Base-by-base conservation (phyloP, 2,797 vertebrate genomes). In the Pangasius djambal region DNA sequence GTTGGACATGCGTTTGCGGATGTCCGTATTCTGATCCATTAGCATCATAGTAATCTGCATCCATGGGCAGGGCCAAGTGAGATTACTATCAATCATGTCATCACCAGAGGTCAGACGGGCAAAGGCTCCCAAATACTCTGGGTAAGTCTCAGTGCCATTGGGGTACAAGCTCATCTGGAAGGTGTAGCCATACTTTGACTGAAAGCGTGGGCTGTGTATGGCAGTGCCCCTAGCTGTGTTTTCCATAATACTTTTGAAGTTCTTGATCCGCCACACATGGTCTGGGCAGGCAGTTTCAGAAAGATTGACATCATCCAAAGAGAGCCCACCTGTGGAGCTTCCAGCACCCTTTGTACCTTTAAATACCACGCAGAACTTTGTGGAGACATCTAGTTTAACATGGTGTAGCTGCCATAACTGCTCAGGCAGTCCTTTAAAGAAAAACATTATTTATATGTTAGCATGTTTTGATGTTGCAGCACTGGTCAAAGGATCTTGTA, bases 11-110 rank as follows among this genome's bases (percentile, higher is more conserved):
- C 94, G 96, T 25, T 95, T 97, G 40, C 97, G 96, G 88, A 99
- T 97, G 92, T 99, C 97, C 40, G 98, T 94, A 87, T 98, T 94
- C 93, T 99, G 98, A 94, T 99, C 98, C 89, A 98, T 96, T n/a
- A 99, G 94, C 93, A 95, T 94, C 96, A 98, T 96, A 50, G 97
- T 98, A 10, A 95, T 97, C 95, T 99, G 98, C 90, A 97, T 97
- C 97, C 98, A 99, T 0, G 97, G 93, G 40, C 95, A 95, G 0
- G 96, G 96, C 96, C 96, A 96, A 44, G 4, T 86, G 75, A 93
- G 93, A 16, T 94, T 95, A 89, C 94, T 84, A 94, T 97, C 97
- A 90, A 95, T 63, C 91, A 88, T 94, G 0, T 96, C 95, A 83
- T 91, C 91, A 20, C 95, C 96, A 61, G 97, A 97, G 84, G 97